These are phyloP conservation scores for Peromyscus attwateri DNA, from an alignment of 2,797 vertebrate genomes.

Conservation along the genomic window DNA sequence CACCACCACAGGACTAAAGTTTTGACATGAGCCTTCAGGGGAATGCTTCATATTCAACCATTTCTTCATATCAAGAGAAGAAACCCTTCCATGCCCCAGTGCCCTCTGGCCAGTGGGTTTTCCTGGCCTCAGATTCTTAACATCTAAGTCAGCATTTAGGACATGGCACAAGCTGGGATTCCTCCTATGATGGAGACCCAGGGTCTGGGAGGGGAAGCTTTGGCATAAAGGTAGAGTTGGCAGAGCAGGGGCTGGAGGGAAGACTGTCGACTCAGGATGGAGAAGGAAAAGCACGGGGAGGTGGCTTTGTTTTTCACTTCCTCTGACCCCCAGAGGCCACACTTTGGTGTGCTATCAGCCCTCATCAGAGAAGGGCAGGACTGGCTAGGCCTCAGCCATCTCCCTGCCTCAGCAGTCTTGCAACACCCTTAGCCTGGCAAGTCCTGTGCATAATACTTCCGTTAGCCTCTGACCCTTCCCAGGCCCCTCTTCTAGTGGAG, in stretches of 20 bases:
- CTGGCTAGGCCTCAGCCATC: not conserved
- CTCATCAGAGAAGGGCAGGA: not conserved
- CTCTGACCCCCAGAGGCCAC: not conserved
- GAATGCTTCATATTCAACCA: no score
- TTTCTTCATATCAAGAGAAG: not conserved
- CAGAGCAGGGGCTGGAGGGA: constrained; percentile 22
- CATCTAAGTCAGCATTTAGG: constrained; percentile 27
- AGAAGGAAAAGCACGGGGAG: not conserved
- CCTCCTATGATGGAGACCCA: constrained; percentile 14
- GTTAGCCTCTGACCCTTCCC: not conserved
- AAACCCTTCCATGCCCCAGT: not conserved
- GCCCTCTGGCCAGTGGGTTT: not conserved
- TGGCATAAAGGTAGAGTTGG: not conserved
- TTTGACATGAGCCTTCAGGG: not conserved
- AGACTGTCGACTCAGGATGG: not conserved
- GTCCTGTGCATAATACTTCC: not conserved
- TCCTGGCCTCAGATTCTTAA: not conserved
- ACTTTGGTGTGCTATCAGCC: constrained; percentile 1
- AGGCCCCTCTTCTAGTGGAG: not conserved
- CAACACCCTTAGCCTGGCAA: not conserved
- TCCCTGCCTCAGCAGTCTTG: not conserved
- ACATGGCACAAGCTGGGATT: not conserved
- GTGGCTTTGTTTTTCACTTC: not conserved
- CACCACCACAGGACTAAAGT: not conserved
- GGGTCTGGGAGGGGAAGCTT: not conserved